Evolutionary conservation across 2,888 invertebrate species (phyloP), one percentile per base, ranked within the genome.

Genomic region (Sesia apiformis): DNA sequence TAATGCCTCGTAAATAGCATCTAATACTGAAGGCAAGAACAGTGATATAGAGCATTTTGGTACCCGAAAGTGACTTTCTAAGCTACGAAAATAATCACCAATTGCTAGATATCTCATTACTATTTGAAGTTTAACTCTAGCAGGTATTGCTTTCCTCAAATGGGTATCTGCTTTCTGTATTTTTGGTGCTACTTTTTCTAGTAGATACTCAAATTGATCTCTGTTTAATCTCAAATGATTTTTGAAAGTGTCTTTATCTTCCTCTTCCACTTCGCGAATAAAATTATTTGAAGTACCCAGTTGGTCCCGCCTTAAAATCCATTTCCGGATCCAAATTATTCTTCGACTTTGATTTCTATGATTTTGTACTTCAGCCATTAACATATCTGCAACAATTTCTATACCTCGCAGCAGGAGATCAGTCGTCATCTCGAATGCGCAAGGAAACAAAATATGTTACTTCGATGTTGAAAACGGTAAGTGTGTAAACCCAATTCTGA

Each of bases 71-170:
- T n/a, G 4, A 40, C 23, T 5, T 43, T 55, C 54, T 8, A 58
- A 54, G 4, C 39, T 41, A 53, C 54, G 51, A 54, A 58, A 58
- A 56, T 41, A 39, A 58, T 56, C 55, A 7, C 56, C 58, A 51
- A 55, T 56, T 53, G 58, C 58, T 40, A 58, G 53, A 43, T 55
- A 39, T 56, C 55, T 53, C 8, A 57, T 54, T 38, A 55, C 54
- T 40, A 55, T 55, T 57, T 57, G 55, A 23, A 58, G 43, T 58
- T 58, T 58, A 38, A 49, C 41, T 54, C 54, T 52, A 43, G 54
- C 52, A 39, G 56, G 58, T 42, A 58, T 39, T 39, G 54, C 52
- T 52, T 52, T 40, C 38, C 56, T 54, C 53, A 57, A 52, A 7
- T 54, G 4, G 53, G 54, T 52, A 53, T 55, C 49, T 55, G 53